phyloP scores from a whole-genome alignment of 1,140 invertebrate species.

The Medauroidea extradentata region DNA sequence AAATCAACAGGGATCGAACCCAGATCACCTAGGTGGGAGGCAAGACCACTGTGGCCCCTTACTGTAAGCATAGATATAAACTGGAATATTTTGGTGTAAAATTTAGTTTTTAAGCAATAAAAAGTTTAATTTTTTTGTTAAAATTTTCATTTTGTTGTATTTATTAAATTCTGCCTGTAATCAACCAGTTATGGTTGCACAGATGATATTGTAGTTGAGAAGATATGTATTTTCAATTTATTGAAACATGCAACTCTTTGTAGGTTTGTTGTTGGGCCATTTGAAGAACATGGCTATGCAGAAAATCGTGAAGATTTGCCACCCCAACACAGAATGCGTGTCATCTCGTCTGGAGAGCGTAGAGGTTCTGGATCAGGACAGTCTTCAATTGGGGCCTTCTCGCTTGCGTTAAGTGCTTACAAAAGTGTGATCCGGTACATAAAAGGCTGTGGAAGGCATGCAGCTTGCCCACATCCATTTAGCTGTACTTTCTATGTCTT shows the following conservation, averaged over 20 bases:
- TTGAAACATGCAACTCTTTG: not conserved
- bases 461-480: slow-evolving; percentile 55
- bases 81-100: too few relatives aligned
- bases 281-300: slow-evolving; percentile 45
- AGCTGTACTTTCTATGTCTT: slow-evolving; percentile 57
- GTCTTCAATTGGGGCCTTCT: slow-evolving; percentile 23
- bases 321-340: not conserved
- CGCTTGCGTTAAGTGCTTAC: not conserved
- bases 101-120: too few relatives aligned
- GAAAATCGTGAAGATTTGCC: slow-evolving; percentile 9
- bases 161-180: too few relatives aligned
- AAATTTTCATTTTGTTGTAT: too few relatives aligned
- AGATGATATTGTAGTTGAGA: not conserved
- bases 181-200: too few relatives aligned
- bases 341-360: too few relatives aligned
- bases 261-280: slow-evolving; percentile 58
- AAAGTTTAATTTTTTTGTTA: too few relatives aligned
- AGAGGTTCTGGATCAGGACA: not conserved
- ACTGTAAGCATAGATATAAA: too few relatives aligned
- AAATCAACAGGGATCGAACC: too few relatives aligned
- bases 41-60: too few relatives aligned
- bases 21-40: too few relatives aligned
- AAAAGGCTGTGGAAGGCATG: slow-evolving; percentile 49
- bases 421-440: slow-evolving; percentile 32
- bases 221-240: slow-evolving; percentile 1